A percentile compares a stretch with the other conserved stretches of the same genome.
These are phyloP conservation scores for Vollenhovia emeryi DNA, from an alignment of 1,140 invertebrate genomes.

Conservation along the genomic window DNA sequence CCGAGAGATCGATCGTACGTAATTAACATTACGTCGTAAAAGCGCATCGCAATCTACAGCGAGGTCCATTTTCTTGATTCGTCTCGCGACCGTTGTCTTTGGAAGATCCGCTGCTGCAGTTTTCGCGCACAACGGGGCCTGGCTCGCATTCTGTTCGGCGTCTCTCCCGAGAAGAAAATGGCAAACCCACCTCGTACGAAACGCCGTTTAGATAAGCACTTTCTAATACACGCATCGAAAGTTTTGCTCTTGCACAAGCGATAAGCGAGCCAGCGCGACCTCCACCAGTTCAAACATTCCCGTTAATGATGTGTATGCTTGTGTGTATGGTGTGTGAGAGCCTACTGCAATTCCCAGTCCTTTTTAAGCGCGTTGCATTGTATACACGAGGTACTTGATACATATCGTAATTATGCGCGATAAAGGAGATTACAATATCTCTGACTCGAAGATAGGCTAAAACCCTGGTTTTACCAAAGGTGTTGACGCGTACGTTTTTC, in stretches of 20 bases:
- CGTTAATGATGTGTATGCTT: neutral
- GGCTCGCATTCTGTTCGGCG: neutral
- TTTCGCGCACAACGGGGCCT: neutral
- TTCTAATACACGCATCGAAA: constrained; percentile 60
- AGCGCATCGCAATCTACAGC: neutral
- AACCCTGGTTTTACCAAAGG: too few species aligned
- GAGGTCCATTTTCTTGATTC: neutral
- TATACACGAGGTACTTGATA: neutral
- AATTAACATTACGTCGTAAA: neutral
- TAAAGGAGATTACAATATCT: neutral
- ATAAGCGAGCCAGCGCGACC: constrained; percentile 60
- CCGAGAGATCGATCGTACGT: neutral
- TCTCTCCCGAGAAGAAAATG: constrained; percentile 12
- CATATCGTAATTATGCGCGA: neutral
- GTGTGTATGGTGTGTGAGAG: neutral
- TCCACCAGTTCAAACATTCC: constrained; percentile 4
- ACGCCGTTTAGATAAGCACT: constrained; percentile 49
- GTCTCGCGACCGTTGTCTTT: neutral
- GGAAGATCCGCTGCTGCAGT: neutral
- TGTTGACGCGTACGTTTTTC: neutral
- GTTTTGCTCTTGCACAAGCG: constrained; percentile 48
- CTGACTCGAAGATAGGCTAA: neutral
- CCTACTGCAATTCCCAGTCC: neutral
- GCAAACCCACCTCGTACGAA: constrained; percentile 1
- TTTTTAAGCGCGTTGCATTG: constrained; percentile 20